phyloP scores from a whole-genome alignment of 2,888 invertebrate genomes.

The Chrysopilus asiliformis region DNA sequence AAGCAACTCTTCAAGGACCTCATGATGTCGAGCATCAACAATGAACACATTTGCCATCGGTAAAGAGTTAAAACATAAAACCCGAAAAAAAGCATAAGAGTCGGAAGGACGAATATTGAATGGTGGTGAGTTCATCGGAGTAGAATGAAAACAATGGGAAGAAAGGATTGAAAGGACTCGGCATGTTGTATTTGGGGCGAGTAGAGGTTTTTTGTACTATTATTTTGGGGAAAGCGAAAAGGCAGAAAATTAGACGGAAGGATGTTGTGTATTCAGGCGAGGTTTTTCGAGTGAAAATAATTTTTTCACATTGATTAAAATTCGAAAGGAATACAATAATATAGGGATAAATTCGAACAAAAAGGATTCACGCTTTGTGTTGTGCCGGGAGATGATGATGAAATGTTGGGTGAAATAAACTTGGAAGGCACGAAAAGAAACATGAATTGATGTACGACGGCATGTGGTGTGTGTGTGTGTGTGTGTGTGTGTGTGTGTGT shows the following conservation, averaged over 20 bases:
- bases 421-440: too few species aligned
- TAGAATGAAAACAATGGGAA: too few species aligned
- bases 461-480: too few species aligned
- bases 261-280: constrained; percentile 11
- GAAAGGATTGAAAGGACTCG: too few species aligned
- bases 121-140: too few species aligned
- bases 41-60: neutral
- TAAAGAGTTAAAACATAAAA: neutral
- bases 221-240: constrained; percentile 6
- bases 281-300: constrained; percentile 9
- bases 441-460: too few species aligned
- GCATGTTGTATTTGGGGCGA: too few species aligned
- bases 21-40: neutral
- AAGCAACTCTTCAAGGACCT: neutral
- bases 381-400: too few species aligned
- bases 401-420: too few species aligned
- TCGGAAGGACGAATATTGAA: neutral
- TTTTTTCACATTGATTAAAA: constrained; percentile 9
- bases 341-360: neutral
- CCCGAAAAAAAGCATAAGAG: neutral
- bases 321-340: too few species aligned
- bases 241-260: constrained; percentile 10
- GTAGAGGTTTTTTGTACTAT: constrained; percentile 3
- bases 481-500: too few species aligned
- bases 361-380: too few species aligned